Conservation (phyloP, 2,888 invertebrate genomes). For the Xylota sylvarum region DNA sequence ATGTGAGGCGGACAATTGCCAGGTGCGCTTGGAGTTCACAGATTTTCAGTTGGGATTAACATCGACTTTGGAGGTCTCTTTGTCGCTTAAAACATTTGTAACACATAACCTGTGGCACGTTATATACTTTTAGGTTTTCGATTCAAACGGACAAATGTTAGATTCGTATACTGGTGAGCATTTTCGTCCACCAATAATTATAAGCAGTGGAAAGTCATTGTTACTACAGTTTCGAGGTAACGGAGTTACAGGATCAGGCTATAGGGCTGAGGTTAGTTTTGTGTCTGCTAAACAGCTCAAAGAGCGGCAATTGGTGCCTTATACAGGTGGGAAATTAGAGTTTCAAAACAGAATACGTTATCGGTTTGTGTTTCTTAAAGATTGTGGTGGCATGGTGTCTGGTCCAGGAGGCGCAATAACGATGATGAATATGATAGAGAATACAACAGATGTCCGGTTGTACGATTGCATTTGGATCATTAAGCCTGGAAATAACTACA, state of each 20-base stretch:
- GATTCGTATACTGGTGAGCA: conserved; percentile 88
- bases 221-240: conserved; percentile 89
- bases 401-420: conserved; percentile 90
- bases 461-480: conserved; percentile 91
- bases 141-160: conserved; percentile 88
- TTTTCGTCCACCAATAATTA: conserved; percentile 89
- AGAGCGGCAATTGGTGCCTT: conserved; percentile 82
- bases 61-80: conserved; percentile 88
- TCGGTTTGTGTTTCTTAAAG: conserved; percentile 80
- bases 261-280: conserved; percentile 87
- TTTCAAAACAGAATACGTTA: neutral
- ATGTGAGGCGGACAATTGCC: conserved; percentile 87
- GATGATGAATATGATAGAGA: conserved; percentile 90
- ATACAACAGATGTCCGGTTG: conserved; percentile 86
- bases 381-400: conserved; percentile 90
- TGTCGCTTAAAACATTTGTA: neutral
- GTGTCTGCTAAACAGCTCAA: conserved; percentile 83
- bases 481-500: conserved; percentile 87
- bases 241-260: conserved; percentile 88
- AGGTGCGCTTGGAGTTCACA: conserved; percentile 88
- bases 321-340: conserved; percentile 81
- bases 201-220: conserved; percentile 88
- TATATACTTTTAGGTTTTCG: conserved; percentile 86
- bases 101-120: conserved; percentile 12
- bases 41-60: conserved; percentile 89